A percentile compares a stretch with the other conserved stretches of the same genome.
Conservation (phyloP, 1,140 invertebrate species). For the Anoplolepis gracilipes region DNA sequence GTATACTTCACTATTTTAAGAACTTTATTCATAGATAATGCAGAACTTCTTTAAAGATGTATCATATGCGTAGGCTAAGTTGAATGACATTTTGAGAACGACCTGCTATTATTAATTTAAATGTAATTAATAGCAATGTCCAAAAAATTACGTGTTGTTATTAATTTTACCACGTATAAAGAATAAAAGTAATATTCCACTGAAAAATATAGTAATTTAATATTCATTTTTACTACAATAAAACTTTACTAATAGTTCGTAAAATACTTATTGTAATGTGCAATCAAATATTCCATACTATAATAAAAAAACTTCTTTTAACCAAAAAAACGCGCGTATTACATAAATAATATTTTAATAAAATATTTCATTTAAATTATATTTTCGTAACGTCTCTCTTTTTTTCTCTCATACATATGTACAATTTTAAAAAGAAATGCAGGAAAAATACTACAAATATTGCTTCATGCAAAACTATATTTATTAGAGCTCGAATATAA, state of each 20-base stretch:
- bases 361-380: no score
- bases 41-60: neutral
- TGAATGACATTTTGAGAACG: neutral
- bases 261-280: neutral
- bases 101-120: conserved; percentile 13
- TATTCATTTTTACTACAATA: neutral
- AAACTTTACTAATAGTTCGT: neutral
- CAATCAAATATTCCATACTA: conserved; percentile 13
- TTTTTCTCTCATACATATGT: no score
- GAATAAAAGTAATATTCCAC: conserved; percentile 10
- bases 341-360: conserved; percentile 8
- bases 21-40: neutral
- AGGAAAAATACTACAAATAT: neutral
- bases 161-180: conserved; percentile 27
- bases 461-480: neutral
- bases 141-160: neutral
- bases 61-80: neutral
- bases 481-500: conserved; percentile 4
- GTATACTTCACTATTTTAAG: neutral
- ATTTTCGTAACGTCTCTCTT: no score
- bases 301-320: neutral
- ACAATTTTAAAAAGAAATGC: neutral
- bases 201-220: neutral
- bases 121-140: neutral
- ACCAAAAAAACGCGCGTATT: neutral